Evolutionary conservation across 2,113 vertebrate genomes (phyloP).

Genomic region (Sinosuthora webbiana): DNA sequence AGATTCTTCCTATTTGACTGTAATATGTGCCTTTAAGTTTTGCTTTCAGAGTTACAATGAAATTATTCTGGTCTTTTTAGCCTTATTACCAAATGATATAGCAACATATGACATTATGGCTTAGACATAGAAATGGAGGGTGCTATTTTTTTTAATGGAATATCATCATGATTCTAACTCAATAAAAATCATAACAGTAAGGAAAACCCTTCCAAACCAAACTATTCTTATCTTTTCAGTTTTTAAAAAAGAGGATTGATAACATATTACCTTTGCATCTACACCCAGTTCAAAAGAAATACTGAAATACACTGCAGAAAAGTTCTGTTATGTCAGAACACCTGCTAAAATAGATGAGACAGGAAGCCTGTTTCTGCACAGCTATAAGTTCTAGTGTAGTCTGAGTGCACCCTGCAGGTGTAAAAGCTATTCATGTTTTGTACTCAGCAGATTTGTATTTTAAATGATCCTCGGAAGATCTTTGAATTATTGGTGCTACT

Average conservation of each 20-base stretch:
- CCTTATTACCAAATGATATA: not conserved
- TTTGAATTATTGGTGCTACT: not conserved
- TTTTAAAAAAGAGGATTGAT: not conserved
- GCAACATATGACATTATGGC: not conserved
- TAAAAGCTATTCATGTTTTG: not conserved
- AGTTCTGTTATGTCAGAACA: not conserved
- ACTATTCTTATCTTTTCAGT: not conserved
- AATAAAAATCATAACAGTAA: conserved; percentile 5
- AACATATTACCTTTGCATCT: not conserved
- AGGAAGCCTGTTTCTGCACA: not conserved
- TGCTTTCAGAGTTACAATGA: not conserved
- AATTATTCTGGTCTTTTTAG: not conserved
- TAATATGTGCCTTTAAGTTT: not conserved
- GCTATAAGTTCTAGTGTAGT: not conserved
- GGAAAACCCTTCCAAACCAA: not conserved
- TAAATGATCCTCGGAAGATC: conserved; percentile 4
- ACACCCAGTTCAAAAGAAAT: not conserved
- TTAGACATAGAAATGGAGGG: not conserved
- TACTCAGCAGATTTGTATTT: conserved; percentile 2
- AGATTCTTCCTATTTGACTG: not conserved
- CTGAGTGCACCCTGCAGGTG: not conserved
- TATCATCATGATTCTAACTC: not conserved
- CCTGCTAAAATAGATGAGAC: not conserved
- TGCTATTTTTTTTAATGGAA: not conserved
- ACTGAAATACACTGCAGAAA: not conserved